Conservation (phyloP, 2,888 invertebrate genomes). For the Creontiades dilutus region DNA sequence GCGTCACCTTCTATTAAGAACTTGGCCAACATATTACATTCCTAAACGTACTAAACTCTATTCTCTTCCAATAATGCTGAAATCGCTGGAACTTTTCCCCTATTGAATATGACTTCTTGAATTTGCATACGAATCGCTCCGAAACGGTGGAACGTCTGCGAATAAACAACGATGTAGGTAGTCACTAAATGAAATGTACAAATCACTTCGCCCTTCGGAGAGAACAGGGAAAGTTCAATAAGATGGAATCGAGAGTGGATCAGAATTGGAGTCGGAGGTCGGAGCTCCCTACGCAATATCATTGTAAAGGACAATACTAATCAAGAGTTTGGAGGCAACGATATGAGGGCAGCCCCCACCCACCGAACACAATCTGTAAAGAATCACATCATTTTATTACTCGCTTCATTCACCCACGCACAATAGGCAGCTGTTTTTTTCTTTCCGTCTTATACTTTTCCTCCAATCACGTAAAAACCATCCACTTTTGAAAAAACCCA, state of each 20-base stretch:
- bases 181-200: constrained; percentile 14
- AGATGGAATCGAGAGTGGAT: constrained; percentile 17
- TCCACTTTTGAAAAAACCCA: constrained; percentile 63
- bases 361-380: background rate
- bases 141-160: too few relatives aligned
- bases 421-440: constrained; percentile 43
- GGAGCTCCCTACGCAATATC: constrained; percentile 17
- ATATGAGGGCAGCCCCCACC: background rate
- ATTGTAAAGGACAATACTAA: constrained; percentile 55
- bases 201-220: background rate
- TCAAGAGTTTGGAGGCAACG: constrained; percentile 9
- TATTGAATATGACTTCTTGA: too few relatives aligned
- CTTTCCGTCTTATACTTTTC: constrained; percentile 9
- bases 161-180: background rate
- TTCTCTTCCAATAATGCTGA: too few relatives aligned
- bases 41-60: too few relatives aligned
- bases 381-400: constrained; percentile 68
- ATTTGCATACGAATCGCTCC: too few relatives aligned
- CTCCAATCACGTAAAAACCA: constrained; percentile 70
- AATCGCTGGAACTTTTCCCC: too few relatives aligned
- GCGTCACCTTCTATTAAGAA: too few relatives aligned
- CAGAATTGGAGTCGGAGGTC: background rate
- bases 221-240: background rate
- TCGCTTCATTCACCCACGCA: constrained; percentile 43
- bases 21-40: too few relatives aligned